Percentiles rank a stretch among this genome's conserved stretches.
phyloP scores from a whole-genome alignment of 2,888 invertebrate species.

The Matsumyia berberina region DNA sequence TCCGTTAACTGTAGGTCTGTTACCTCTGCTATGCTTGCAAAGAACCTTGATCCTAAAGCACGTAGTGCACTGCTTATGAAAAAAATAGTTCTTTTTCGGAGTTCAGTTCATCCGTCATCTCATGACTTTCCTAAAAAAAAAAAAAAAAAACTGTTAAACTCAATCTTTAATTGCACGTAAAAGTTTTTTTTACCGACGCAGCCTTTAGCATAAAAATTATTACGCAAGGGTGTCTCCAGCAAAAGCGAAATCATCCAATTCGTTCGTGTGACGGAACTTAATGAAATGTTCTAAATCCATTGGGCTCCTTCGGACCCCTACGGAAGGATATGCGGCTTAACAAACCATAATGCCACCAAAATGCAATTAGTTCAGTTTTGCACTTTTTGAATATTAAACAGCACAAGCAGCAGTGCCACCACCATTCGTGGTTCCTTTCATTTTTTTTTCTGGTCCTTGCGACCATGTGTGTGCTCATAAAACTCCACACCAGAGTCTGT shows the following conservation, averaged over 20 bases:
- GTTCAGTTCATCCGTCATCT: constrained; percentile 2
- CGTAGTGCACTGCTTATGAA: too few species aligned
- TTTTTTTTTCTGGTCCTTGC: neutral
- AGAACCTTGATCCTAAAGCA: too few species aligned
- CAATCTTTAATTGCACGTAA: constrained; percentile 23
- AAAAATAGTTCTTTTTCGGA: too few species aligned
- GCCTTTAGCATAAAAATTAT: constrained; percentile 37
- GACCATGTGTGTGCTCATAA: neutral
- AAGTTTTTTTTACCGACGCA: constrained; percentile 22
- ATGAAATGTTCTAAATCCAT: constrained; percentile 55
- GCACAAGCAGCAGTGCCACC: constrained; percentile 24
- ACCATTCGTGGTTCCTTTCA: constrained; percentile 5
- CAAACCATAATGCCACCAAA: constrained; percentile 69
- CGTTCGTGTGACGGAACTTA: constrained; percentile 57
- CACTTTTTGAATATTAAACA: constrained; percentile 72
- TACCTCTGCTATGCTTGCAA: too few species aligned
- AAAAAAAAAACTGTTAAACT: neutral
- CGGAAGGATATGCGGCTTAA: constrained; percentile 42
- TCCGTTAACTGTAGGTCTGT: too few species aligned
- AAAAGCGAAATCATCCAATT: constrained; percentile 57
- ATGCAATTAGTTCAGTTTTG: constrained; percentile 70
- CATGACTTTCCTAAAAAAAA: too few species aligned
- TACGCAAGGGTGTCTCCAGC: constrained; percentile 10
- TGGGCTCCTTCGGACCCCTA: neutral
- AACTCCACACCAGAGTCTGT: constrained; percentile 9